Evolutionary conservation across 2,888 invertebrate species (phyloP), one percentile per base, ranked within the genome.

Genomic region (Tridacna crocea): DNA sequence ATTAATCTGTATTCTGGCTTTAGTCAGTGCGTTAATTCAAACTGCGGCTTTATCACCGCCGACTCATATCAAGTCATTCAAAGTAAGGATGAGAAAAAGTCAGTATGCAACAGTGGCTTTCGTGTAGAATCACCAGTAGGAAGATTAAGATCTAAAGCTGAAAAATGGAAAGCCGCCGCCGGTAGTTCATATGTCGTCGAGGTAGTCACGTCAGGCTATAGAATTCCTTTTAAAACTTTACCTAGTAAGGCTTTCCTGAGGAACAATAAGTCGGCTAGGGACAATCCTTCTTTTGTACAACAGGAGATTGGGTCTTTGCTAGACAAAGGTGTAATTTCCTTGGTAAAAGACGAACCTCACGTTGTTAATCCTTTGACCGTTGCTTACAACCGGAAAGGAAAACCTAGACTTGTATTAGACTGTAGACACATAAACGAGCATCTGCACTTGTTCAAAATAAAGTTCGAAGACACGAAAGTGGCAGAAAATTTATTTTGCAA

Each of bases 331-430:
- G 76, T 74, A 17, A 79, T 82, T 22, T 17, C 60, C 15, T 26
- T 75, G n/a, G 72, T 72, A 13, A 19, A 46, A 27, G 15, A 36
- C 26, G 46, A n/a, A 22, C 82, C 82, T 15, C 17, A 26, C 17
- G 77, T 79, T 6, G 51, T 80, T 10, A 80, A 80, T 48, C 80
- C 80, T 1, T 72, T 80, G 51, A 79, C 83, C 26, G 76, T 83
- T 24, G 76, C 83, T 22, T 24, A 36, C 27, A 63, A 77, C 51
- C 72, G 61, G 24, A n/a, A 26, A 0, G 63, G 58, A 24, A 79
- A 83, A 70, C 63, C 58, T n/a, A 26, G 83, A n/a, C 46, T 83
- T 6, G 79, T 76, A 17, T 65, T 82, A 55, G 76, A 82, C 36
- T 75, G 76, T 27, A 36, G 79, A 27, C 76, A 78, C 70, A 72